phyloP scores from a whole-genome alignment of 1,140 invertebrate species.

The Cydia pomonella region DNA sequence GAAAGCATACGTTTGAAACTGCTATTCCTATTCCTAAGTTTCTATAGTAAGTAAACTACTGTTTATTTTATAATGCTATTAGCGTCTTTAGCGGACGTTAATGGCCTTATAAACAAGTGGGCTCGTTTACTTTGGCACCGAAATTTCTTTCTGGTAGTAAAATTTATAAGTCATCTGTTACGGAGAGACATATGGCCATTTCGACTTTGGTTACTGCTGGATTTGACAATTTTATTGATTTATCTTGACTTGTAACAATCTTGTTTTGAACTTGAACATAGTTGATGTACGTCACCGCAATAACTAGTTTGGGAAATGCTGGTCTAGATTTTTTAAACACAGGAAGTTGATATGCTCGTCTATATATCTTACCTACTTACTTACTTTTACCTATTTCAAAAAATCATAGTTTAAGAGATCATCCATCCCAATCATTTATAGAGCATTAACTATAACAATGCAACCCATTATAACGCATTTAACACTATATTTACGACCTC shows the following conservation, averaged over 20 bases:
- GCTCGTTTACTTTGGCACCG: neutral
- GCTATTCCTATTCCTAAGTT: neutral
- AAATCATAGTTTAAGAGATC: neutral
- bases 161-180: constrained; percentile 2
- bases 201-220: neutral
- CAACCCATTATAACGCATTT: constrained; percentile 20
- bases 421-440: constrained; percentile 8
- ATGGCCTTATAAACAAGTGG: constrained; percentile 5
- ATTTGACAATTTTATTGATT: neutral
- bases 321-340: too few relatives aligned
- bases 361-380: too few relatives aligned
- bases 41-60: neutral
- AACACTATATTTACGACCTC: constrained; percentile 29
- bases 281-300: too few relatives aligned
- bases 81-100: neutral
- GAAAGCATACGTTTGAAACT: neutral
- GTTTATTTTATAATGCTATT: constrained; percentile 15
- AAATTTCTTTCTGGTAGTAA: constrained; percentile 15
- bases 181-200: neutral
- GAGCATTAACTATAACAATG: constrained; percentile 25
- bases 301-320: too few relatives aligned
- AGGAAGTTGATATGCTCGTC: too few relatives aligned
- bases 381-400: neutral
- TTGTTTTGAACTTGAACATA: too few relatives aligned
- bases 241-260: too few relatives aligned